Evolutionary conservation across 2,888 invertebrate genomes (phyloP).

Genomic region (Drosophila mayaguana): DNA sequence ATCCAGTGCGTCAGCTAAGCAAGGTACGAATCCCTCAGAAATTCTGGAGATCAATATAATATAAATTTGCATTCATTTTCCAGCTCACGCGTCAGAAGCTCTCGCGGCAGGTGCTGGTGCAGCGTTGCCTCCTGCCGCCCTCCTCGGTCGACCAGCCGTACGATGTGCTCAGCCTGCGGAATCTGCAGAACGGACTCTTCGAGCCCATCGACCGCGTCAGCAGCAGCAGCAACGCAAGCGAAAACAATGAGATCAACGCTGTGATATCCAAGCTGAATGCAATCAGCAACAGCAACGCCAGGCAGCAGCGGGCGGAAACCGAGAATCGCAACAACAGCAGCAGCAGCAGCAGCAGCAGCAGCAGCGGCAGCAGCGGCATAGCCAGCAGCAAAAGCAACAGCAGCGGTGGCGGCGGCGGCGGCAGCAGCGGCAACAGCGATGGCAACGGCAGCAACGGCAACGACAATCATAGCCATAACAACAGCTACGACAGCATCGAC

Average conservation of each 20-base stretch:
- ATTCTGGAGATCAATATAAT: background rate
- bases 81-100: conserved; percentile 81
- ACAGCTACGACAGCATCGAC: background rate
- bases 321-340: background rate
- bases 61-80: background rate
- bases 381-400: background rate
- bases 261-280: conserved; percentile 2
- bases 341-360: background rate
- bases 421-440: background rate
- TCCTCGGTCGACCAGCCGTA: conserved; percentile 78
- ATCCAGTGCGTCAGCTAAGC: conserved; percentile 78
- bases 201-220: conserved; percentile 58
- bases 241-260: background rate
- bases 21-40: conserved; percentile 58
- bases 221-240: conserved; percentile 20
- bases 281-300: background rate
- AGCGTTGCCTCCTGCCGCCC: conserved; percentile 88
- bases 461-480: background rate
- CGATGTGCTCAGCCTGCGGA: conserved; percentile 74
- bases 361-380: too few relatives aligned
- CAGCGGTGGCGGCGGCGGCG: background rate
- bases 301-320: conserved; percentile 2
- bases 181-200: conserved; percentile 72
- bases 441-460: background rate
- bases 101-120: conserved; percentile 89